These are phyloP conservation scores for Athalia cordata DNA, from an alignment of 2,888 invertebrate genomes.

Conservation along the genomic window DNA sequence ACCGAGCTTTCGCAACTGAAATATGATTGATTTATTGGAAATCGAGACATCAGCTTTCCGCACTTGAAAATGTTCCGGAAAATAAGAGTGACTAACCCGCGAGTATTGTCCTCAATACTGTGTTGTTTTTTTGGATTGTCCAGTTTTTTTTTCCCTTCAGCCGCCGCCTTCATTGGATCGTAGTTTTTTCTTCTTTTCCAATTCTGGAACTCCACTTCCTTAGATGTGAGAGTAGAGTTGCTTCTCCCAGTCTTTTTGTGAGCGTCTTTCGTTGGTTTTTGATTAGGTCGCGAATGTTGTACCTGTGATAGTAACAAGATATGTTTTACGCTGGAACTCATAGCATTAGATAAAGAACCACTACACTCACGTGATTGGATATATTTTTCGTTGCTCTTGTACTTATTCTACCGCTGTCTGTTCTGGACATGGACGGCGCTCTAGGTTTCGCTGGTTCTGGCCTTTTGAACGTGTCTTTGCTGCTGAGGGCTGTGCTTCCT, in stretches of 20 bases:
- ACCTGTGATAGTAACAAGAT: conserved; percentile 50
- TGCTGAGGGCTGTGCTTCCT: conserved; percentile 55
- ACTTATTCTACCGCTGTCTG: conserved; percentile 80
- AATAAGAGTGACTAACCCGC: conserved; percentile 58
- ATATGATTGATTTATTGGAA: neutral
- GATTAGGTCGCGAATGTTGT: conserved; percentile 69
- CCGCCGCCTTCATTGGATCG: conserved; percentile 95
- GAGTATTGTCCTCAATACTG: conserved; percentile 63
- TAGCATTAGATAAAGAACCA: neutral
- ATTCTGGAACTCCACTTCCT: conserved; percentile 93
- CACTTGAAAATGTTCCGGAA: neutral
- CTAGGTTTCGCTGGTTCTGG: conserved; percentile 58
- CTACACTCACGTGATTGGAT: conserved; percentile 55
- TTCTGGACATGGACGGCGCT: conserved; percentile 75
- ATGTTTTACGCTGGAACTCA: neutral
- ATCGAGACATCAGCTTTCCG: neutral
- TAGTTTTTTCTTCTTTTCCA: conserved; percentile 97
- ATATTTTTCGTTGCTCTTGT: conserved; percentile 75
- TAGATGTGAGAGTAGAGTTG: conserved; percentile 82
- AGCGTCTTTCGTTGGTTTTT: conserved; percentile 59
- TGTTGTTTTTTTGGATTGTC: conserved; percentile 65
- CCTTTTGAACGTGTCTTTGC: conserved; percentile 60
- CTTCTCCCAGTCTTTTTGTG: conserved; percentile 79
- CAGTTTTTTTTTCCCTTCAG: conserved; percentile 84
- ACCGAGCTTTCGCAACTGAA: conserved; percentile 69